Evolutionary conservation across 1,140 invertebrate species (phyloP).

Genomic region (Wasmannia auropunctata): DNA sequence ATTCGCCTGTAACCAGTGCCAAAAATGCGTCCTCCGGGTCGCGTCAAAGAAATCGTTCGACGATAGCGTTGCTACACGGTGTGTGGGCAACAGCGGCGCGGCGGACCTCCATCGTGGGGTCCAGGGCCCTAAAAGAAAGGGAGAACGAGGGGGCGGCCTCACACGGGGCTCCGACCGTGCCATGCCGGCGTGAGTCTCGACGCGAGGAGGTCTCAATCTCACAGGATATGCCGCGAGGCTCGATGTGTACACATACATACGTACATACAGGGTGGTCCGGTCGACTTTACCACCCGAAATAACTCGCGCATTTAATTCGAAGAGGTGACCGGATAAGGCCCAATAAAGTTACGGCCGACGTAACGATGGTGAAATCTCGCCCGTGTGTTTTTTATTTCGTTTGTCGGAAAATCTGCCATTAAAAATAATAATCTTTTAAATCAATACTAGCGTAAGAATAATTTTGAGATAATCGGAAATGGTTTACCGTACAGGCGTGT

Average conservation of each 20-base stretch:
- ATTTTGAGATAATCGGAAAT: background rate
- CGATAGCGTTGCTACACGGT: constrained; percentile 66
- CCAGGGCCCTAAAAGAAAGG: constrained; percentile 72
- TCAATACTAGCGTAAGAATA: background rate
- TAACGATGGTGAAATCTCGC: background rate
- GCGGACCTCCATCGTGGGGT: constrained; percentile 69
- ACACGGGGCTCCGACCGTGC: constrained; percentile 71
- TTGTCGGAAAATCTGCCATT: background rate
- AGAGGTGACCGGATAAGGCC: background rate
- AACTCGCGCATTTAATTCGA: constrained; percentile 21
- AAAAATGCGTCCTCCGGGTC: constrained; percentile 55
- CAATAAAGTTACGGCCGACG: background rate
- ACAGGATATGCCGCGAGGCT: constrained; percentile 67
- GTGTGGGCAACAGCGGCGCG: constrained; percentile 68
- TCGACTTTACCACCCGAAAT: constrained; percentile 18
- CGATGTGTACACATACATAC: constrained; percentile 61
- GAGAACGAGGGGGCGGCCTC: constrained; percentile 75
- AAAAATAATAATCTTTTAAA: background rate
- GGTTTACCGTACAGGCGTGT: constrained; percentile 8
- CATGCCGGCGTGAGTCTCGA: constrained; percentile 77
- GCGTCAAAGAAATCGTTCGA: constrained; percentile 65
- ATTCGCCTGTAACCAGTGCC: constrained; percentile 53
- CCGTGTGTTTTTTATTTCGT: background rate
- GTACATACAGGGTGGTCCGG: constrained; percentile 21
- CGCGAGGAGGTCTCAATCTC: constrained; percentile 81